Conservation (phyloP, 2,797 vertebrate species). For the Melanotaenia trifasciata region DNA sequence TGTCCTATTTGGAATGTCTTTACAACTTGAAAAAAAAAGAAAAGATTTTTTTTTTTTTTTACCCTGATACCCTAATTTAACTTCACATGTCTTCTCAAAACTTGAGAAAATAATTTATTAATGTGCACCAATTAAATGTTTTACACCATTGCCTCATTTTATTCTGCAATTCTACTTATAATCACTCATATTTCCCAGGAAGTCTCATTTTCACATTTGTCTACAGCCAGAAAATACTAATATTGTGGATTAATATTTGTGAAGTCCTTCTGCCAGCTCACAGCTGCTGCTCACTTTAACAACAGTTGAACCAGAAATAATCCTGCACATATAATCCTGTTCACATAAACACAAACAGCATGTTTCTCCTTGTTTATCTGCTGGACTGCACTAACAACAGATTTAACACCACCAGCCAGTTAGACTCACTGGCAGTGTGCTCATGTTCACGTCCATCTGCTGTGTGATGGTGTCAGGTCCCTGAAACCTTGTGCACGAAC, state of each 20-base stretch:
- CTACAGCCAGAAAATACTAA: constrained; percentile 1
- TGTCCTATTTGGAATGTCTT: neutral
- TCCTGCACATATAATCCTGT: constrained; percentile 41
- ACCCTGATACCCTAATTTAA: neutral
- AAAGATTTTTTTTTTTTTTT: neutral
- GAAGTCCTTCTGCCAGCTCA: constrained; percentile 6
- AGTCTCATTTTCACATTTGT: neutral
- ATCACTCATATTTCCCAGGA: neutral
- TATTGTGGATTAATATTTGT: constrained; percentile 4
- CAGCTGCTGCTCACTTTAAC: constrained; percentile 45
- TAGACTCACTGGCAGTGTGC: constrained; percentile 5
- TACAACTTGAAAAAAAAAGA: neutral
- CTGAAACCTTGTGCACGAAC: constrained; percentile 24
- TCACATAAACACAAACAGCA: constrained; percentile 29
- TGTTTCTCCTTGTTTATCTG: constrained; percentile 45
- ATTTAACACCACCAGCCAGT: constrained; percentile 42
- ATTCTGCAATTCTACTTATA: neutral
- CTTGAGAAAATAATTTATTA: neutral
- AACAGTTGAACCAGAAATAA: constrained; percentile 36
- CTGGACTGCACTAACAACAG: constrained; percentile 38
- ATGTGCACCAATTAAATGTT: neutral
- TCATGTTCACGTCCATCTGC: constrained; percentile 59
- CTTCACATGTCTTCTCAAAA: neutral
- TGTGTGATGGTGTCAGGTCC: constrained; percentile 17
- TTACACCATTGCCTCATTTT: neutral